Evolutionary conservation across 2,113 vertebrate species (phyloP), one percentile per base, ranked within the genome.

Genomic region (Platycercus adscitus): DNA sequence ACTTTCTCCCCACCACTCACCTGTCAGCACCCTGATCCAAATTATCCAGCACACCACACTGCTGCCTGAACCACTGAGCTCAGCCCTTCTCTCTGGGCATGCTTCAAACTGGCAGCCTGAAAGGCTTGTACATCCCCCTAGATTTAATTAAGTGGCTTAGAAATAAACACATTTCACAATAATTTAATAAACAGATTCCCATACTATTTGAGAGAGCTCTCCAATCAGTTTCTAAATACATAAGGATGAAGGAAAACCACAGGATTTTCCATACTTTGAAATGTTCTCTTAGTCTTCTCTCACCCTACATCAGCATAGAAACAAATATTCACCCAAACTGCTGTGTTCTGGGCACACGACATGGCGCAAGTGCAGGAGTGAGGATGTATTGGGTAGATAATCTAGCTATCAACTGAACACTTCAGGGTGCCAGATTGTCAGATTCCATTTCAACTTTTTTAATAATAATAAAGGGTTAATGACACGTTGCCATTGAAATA

Each of bases 21-120:
- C 73, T 31, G 49, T 31, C 4, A 37, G 43, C 7, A 4, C 26
- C 44, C 19, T 11, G 41, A 46, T 52, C 21, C 52, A 28, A 39
- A 26, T 21, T 39, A 50, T 17, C 8, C 66, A 18, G 23, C 1
- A 2, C 7, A 16, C 24, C 9, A 9, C 63, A 12, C 0, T 11
- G 21, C 70, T n/a, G 53, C 61, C 58, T 11, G 43, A 50, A 7
- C 52, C 35, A 4, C 10, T 0, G 47, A 14, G 19, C 6, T 58
- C 60, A 19, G 3, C 50, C 68, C 35, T 65, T 49, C 61, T 39
- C 39, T n/a, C 63, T 17, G 19, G 23, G 61, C 19, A 7, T 2
- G 6, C 60, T 39, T 39, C 46, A 71, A 33, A 76, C 61, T 6
- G 14, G 53, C 1, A 19, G 24, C 21, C 28, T 39, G 39, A n/a